Percentiles rank a stretch among this genome's conserved stretches.
Evolutionary conservation across 2,113 vertebrate species (phyloP).

Genomic region (Zootoca vivipara): DNA sequence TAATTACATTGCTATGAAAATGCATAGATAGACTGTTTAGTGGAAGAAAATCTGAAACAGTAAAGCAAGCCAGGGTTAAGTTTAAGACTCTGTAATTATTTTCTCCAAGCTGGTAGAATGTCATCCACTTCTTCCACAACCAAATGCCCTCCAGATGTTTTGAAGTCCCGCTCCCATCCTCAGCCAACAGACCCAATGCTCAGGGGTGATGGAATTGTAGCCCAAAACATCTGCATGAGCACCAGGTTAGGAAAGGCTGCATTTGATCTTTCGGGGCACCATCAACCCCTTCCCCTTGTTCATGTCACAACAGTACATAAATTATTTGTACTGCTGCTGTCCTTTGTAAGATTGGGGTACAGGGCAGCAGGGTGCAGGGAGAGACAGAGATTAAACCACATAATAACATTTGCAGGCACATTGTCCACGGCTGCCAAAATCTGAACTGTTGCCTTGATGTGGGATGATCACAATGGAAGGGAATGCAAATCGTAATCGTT

Average conservation of each 20-base stretch:
- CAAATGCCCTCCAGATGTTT: too few relatives aligned
- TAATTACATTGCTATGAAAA: slow-evolving; percentile 50
- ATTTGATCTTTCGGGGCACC: not conserved
- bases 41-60: not conserved
- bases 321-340: slow-evolving; percentile 55
- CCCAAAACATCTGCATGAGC: too few relatives aligned
- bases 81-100: not conserved
- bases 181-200: too few relatives aligned
- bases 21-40: slow-evolving; percentile 26
- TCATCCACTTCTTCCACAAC: slow-evolving; percentile 6
- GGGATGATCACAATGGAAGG: slow-evolving; percentile 74
- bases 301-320: slow-evolving; percentile 58
- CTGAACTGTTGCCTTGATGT: slow-evolving; percentile 75
- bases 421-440: slow-evolving; percentile 56
- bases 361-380: too few relatives aligned
- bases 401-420: slow-evolving; percentile 74
- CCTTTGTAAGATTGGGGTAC: slow-evolving; percentile 38
- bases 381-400: slow-evolving; percentile 55
- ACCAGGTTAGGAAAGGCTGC: not conserved
- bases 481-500: slow-evolving; percentile 70
- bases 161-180: too few relatives aligned
- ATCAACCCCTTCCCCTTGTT: slow-evolving; percentile 43
- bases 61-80: not conserved
- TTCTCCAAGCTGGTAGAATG: slow-evolving; percentile 22
- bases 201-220: too few relatives aligned